Percentiles rank a stretch among this genome's conserved stretches.
Conservation (phyloP, 2,888 invertebrate species). For the Plutella xylostella region DNA sequence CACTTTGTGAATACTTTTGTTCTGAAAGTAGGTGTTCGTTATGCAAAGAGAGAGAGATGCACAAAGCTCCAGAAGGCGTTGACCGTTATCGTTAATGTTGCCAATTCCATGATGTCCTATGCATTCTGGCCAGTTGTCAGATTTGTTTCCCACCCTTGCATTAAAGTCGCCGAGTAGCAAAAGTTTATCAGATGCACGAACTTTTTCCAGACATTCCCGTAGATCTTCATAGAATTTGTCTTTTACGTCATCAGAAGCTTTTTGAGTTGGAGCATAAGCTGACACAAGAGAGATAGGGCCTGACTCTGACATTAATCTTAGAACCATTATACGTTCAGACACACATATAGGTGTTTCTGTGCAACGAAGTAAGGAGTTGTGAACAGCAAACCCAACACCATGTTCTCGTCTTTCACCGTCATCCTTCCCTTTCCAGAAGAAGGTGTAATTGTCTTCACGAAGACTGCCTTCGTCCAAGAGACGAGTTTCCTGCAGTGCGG, state of each 20-base stretch:
- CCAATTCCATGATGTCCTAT: background rate
- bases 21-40: constrained; percentile 16
- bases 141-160: background rate
- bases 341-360: too few relatives aligned
- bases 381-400: background rate
- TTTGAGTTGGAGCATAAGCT: background rate
- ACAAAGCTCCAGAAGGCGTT: constrained; percentile 15
- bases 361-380: background rate
- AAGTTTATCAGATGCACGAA: background rate
- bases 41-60: constrained; percentile 13
- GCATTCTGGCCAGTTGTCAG: background rate
- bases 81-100: background rate
- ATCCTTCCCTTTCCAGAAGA: background rate
- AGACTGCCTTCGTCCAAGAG: background rate
- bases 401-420: background rate
- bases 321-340: background rate
- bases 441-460: background rate
- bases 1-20: constrained; percentile 13
- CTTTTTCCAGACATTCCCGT: background rate
- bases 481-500: background rate
- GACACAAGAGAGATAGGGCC: background rate
- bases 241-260: background rate
- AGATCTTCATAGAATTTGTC: background rate
- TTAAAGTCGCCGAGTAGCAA: background rate
- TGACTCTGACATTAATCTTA: background rate